Base-by-base conservation (phyloP, 2,113 vertebrate species). In the Misgurnus mizolepis region DNA sequence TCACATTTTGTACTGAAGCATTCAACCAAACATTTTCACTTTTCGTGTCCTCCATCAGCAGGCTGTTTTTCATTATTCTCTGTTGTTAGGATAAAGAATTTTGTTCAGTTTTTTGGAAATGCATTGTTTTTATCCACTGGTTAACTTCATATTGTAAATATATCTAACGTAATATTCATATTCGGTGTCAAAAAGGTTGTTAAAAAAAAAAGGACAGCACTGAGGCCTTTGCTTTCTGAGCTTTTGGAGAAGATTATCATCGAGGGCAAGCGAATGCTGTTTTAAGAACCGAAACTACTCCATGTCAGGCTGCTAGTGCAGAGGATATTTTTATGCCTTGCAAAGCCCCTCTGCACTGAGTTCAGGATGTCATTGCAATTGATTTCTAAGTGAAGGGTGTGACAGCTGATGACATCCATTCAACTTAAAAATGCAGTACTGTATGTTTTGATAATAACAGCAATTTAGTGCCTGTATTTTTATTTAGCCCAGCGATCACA, bases 281-380 rank as follows among this genome's bases (percentile, higher is more conserved):
- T 47, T 73, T 55, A 41, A 75, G 61, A 76, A 82, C 80, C n/a
- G 73, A 60, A 15, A 66, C 85, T 43, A 66, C 61, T 5, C 81
- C 82, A 86, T 75, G 68, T 77, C 84, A 85, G 78, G 68, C 53
- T 62, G 7, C 27, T 56, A 6, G 15, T 56, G 53, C 53, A 56
- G 14, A 56, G 53, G 85, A 79, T 90, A 89, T 91, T 89, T 91
- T 89, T 89, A 86, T 87, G 80, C 66, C 84, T 80, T 86, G 90
- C 86, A 88, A 89, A 90, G 85, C 80, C 78, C 69, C 81, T 75
- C 77, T 73, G 49, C 82, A 72, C 69, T 83, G 75, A 88, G 75
- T 89, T 84, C 66, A 82, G 79, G 85, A 87, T 86, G 81, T 67
- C 61, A 67, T 67, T 50, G 56, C 45, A 58, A 50, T 82, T 74